These are phyloP conservation scores for Brachyalestes nurse DNA, from an alignment of 2,797 vertebrate genomes.

Conservation along the genomic window DNA sequence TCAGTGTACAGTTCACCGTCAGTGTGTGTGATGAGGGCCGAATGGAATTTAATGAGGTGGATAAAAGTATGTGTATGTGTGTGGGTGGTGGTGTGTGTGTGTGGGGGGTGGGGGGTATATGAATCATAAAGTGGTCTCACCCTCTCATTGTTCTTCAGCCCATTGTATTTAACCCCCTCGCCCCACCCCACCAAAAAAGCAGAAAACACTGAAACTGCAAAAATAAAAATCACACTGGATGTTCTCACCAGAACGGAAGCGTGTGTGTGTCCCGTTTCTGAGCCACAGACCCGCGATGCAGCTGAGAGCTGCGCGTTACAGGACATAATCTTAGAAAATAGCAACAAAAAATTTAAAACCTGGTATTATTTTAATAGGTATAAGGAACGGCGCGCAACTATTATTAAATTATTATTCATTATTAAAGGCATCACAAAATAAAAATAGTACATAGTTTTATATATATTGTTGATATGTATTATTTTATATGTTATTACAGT, in stretches of 20 bases:
- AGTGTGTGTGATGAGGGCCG: not conserved
- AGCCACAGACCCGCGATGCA: conserved; percentile 16
- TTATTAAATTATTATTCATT: too few relatives aligned
- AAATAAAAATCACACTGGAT: conserved; percentile 63
- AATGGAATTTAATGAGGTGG: not conserved
- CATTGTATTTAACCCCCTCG: conserved; percentile 79
- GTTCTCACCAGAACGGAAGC: conserved; percentile 75
- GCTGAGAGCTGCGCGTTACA: too few relatives aligned
- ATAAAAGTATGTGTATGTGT: not conserved
- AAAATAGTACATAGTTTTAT: too few relatives aligned
- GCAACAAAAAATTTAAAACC: too few relatives aligned
- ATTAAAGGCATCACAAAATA: too few relatives aligned
- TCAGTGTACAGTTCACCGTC: not conserved
- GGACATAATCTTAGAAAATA: too few relatives aligned
- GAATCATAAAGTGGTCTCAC: conserved; percentile 19
- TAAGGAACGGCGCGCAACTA: too few relatives aligned
- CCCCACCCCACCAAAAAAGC: conserved; percentile 53
- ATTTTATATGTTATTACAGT: too few relatives aligned
- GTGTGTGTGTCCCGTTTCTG: conserved; percentile 59
- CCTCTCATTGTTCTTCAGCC: conserved; percentile 72
- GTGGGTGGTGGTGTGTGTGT: not conserved
- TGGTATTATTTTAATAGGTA: too few relatives aligned
- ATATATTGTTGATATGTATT: too few relatives aligned
- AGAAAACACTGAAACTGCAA: conserved; percentile 59
- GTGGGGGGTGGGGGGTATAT: conserved; percentile 11